Evolutionary conservation across 2,888 invertebrate species (phyloP).

Genomic region (Galerucella calmariensis): DNA sequence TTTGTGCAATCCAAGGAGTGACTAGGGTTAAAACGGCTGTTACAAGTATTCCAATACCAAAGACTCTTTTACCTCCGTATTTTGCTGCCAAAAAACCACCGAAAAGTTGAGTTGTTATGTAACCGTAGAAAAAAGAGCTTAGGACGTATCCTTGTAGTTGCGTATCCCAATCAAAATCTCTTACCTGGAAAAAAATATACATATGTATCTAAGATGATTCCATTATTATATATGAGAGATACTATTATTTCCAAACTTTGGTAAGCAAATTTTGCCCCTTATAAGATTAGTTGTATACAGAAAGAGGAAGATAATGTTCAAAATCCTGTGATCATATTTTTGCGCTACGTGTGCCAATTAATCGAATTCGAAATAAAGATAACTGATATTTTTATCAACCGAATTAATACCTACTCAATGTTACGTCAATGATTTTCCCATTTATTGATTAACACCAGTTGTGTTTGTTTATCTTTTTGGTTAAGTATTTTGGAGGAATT

Average conservation of each 20-base stretch:
- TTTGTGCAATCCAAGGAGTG: constrained; percentile 81
- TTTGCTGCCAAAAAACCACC: constrained; percentile 87
- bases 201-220: no score
- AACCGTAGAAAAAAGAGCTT: constrained; percentile 91
- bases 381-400: neutral
- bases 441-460: neutral
- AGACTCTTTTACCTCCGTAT: constrained; percentile 87
- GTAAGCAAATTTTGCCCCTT: no score
- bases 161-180: constrained; percentile 85
- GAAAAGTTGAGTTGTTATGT: constrained; percentile 83
- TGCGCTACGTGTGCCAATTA: neutral
- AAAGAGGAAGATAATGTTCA: no score
- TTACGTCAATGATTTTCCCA: neutral
- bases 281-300: no score
- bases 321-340: no score
- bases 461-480: neutral
- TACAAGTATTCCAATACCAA: constrained; percentile 80
- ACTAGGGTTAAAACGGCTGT: constrained; percentile 84
- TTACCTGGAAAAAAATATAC: constrained; percentile 64
- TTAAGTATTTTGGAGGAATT: neutral
- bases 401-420: neutral
- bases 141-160: constrained; percentile 81
- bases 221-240: no score
- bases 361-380: neutral
- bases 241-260: no score